phyloP scores from a whole-genome alignment of 2,797 vertebrate genomes.

The Gallinago stenura region DNA sequence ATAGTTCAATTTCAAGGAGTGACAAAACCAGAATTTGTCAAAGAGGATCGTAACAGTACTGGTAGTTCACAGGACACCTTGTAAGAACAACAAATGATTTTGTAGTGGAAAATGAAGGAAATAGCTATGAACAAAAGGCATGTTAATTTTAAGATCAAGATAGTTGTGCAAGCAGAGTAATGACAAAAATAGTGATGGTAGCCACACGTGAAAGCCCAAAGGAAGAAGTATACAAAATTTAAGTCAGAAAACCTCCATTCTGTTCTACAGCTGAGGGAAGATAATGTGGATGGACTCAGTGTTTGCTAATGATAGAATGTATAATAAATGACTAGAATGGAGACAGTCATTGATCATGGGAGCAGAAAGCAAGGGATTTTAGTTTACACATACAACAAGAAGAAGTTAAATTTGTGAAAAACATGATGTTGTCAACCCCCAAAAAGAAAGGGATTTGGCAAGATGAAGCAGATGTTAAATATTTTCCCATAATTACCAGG shows the following conservation, averaged over 20 bases:
- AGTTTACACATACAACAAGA: neutral
- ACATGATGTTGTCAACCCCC: neutral
- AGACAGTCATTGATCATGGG: neutral
- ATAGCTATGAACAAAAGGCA: neutral
- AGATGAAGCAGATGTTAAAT: neutral
- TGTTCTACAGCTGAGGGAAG: neutral
- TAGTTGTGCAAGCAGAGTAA: neutral
- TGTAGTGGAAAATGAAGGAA: neutral
- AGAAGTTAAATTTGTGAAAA: neutral
- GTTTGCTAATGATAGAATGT: neutral
- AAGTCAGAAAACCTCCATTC: neutral
- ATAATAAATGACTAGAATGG: neutral
- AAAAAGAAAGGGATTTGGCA: neutral
- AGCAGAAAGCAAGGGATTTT: neutral
- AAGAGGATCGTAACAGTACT: neutral
- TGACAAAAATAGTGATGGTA: neutral
- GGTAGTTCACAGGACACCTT: neutral
- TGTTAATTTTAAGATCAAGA: neutral
- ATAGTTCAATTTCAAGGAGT: neutral
- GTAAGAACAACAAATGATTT: neutral
- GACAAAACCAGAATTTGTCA: neutral
- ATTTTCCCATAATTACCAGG: neutral
- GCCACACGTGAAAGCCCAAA: neutral
- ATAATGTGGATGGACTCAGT: neutral
- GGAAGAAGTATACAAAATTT: neutral